These are phyloP conservation scores for Lemur catta DNA, from an alignment of 2,797 vertebrate species.

Conservation along the genomic window DNA sequence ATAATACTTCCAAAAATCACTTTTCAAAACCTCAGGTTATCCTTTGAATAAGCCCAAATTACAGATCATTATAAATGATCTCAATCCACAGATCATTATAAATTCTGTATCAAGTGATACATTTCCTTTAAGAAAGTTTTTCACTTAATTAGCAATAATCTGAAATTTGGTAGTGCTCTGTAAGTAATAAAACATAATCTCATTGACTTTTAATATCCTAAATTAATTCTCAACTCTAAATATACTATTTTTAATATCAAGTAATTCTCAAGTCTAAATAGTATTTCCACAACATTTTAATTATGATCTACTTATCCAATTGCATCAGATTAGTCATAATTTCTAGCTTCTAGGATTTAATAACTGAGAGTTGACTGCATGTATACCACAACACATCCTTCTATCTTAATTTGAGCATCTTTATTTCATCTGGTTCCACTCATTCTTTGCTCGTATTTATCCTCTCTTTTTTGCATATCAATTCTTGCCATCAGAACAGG, in stretches of 20 bases:
- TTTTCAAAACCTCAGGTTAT: not conserved
- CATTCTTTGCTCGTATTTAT: not conserved
- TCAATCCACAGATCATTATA: not conserved
- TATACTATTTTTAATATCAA: not conserved
- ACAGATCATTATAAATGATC: not conserved
- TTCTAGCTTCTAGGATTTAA: not conserved
- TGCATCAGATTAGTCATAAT: not conserved
- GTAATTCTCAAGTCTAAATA: not conserved
- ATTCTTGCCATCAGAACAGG: not conserved
- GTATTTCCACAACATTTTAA: slow-evolving; percentile 11
- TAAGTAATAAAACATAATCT: not conserved
- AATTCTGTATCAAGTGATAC: not conserved
- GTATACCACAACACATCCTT: not conserved
- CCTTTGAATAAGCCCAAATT: slow-evolving; percentile 18
- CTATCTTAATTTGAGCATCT: not conserved
- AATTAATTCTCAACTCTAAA: not conserved
- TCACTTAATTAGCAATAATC: not conserved
- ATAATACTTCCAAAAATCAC: not conserved
- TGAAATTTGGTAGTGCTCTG: not conserved
- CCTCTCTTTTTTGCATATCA: not conserved
- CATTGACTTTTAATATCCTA: not conserved
- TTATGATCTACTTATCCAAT: not conserved
- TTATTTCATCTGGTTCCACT: not conserved
- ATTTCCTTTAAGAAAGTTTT: not conserved
- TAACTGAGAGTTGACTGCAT: not conserved